A percentile compares a stretch with the other conserved stretches of the same genome.
Evolutionary conservation across 2,113 vertebrate genomes (phyloP).

Genomic region (Macrotis lagotis): DNA sequence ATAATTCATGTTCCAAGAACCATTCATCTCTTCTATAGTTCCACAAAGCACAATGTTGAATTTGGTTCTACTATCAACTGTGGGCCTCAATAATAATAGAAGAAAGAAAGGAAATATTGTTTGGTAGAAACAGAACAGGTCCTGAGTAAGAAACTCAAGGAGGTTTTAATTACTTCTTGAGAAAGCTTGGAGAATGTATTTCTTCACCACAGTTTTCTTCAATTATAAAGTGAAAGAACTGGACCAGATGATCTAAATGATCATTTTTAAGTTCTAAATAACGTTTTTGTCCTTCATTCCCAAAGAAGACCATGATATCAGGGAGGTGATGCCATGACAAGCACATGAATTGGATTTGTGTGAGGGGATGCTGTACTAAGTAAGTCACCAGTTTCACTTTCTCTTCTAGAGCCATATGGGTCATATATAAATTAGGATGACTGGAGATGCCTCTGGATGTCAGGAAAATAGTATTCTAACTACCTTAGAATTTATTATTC

Average conservation of each 20-base stretch:
- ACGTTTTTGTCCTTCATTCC: too few species aligned
- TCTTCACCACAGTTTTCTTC: background rate
- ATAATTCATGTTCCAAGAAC: too few species aligned
- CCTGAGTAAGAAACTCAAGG: background rate
- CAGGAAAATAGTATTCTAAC: too few species aligned
- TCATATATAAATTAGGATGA: too few species aligned
- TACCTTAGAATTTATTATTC: conserved; percentile 11
- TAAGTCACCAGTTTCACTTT: too few species aligned
- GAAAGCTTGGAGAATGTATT: background rate
- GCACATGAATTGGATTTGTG: too few species aligned
- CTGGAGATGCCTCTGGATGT: too few species aligned
- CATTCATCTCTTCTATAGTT: background rate
- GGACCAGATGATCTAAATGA: background rate
- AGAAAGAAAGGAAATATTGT: background rate
- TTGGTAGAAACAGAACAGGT: background rate
- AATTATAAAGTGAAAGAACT: background rate
- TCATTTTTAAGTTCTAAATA: background rate
- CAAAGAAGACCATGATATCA: too few species aligned
- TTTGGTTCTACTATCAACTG: background rate
- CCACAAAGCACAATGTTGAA: background rate
- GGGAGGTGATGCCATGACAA: too few species aligned
- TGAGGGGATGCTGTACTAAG: too few species aligned
- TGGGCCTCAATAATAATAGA: background rate
- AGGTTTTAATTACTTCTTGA: background rate
- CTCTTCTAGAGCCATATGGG: too few species aligned